phyloP scores from a whole-genome alignment of 2,888 invertebrate species.

The Leucoma salicis region DNA sequence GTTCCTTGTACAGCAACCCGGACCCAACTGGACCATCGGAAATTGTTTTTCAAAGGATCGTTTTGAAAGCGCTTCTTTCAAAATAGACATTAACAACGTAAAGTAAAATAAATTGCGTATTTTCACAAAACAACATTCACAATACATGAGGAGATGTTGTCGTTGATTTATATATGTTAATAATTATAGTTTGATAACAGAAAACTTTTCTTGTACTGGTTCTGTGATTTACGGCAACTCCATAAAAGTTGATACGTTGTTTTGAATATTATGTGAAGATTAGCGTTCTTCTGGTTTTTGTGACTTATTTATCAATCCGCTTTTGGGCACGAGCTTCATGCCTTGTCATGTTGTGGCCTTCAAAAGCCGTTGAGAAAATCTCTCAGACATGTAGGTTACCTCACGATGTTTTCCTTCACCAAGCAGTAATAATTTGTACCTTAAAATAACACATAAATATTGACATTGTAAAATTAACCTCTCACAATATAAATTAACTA shows the following conservation, averaged over 20 bases:
- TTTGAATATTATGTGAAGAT: background rate
- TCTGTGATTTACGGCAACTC: background rate
- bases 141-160: slow-evolving; percentile 6
- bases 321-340: too few relatives aligned
- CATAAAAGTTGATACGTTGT: background rate
- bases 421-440: too few relatives aligned
- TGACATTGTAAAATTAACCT: too few relatives aligned
- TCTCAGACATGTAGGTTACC: too few relatives aligned
- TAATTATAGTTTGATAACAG: background rate
- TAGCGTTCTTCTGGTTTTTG: too few relatives aligned
- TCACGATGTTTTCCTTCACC: too few relatives aligned
- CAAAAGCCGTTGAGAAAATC: too few relatives aligned
- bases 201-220: background rate
- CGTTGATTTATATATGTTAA: background rate
- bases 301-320: too few relatives aligned
- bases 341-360: too few relatives aligned
- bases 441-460: too few relatives aligned
- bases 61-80: slow-evolving; percentile 40
- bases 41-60: slow-evolving; percentile 67
- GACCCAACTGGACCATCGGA: slow-evolving; percentile 46
- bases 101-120: slow-evolving; percentile 40
- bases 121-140: slow-evolving; percentile 40
- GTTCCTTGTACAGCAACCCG: slow-evolving; percentile 47
- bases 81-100: slow-evolving; percentile 21
- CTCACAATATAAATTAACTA: too few relatives aligned